phyloP scores from a whole-genome alignment of 2,888 invertebrate species.

The Ashinkailepas kermadecensis region DNA sequence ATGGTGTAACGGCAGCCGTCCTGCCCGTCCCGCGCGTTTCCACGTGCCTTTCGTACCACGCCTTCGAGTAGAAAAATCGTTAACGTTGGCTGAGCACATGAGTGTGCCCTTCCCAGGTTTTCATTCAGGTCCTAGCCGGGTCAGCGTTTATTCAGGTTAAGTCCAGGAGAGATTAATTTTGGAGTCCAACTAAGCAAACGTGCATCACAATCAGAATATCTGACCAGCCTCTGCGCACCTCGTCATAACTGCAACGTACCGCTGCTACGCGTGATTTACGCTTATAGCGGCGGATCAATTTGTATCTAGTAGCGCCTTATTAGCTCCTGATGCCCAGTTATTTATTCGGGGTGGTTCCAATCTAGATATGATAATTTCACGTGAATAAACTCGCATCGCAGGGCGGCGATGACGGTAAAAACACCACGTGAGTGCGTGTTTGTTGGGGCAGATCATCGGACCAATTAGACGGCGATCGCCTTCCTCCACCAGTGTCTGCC shows the following conservation, averaged over 20 bases:
- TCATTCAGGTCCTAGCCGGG: no score
- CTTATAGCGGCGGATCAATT: background rate
- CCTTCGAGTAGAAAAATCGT: no score
- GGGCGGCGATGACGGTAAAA: background rate
- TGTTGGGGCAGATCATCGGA: background rate
- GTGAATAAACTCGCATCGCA: background rate
- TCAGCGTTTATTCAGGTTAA: no score
- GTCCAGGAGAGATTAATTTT: no score
- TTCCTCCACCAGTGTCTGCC: background rate
- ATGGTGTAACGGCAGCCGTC: no score
- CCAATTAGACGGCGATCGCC: background rate
- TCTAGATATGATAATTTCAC: background rate
- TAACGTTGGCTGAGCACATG: no score
- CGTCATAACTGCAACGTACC: background rate
- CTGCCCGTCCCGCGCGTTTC: no score
- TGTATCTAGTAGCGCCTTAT: background rate
- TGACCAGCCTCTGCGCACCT: background rate
- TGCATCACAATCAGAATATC: no score
- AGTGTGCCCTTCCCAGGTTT: no score
- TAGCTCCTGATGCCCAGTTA: background rate
- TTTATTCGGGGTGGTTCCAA: slow-evolving; percentile 1
- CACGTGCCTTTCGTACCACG: no score
- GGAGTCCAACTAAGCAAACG: no score
- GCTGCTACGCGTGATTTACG: background rate
- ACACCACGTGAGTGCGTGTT: background rate